Evolutionary conservation across 2,888 invertebrate species (phyloP).

Genomic region (Acanthococcus lagerstroemiae): DNA sequence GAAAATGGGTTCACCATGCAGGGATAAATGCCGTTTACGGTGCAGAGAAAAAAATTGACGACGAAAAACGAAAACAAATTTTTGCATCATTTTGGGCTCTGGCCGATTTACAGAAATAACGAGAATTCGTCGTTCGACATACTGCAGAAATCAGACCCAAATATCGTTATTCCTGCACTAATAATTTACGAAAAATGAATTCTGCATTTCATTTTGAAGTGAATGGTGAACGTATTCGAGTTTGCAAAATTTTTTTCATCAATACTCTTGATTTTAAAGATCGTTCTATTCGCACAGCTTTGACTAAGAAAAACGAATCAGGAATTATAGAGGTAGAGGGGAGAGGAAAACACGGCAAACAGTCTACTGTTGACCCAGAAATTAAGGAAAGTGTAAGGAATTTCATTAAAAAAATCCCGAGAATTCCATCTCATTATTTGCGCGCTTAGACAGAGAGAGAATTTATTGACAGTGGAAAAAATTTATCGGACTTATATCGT

Average conservation of each 20-base stretch:
- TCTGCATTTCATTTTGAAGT: conserved; percentile 36
- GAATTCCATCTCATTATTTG: conserved; percentile 38
- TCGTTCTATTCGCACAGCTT: conserved; percentile 34
- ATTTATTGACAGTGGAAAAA: conserved; percentile 38
- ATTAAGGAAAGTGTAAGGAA: conserved; percentile 35
- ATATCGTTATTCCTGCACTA: conserved; percentile 35
- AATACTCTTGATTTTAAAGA: conserved; percentile 35
- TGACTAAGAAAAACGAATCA: conserved; percentile 23
- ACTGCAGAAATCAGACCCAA: conserved; percentile 34
- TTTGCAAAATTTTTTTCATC: conserved; percentile 34
- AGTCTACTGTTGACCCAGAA: conserved; percentile 33
- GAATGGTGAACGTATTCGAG: conserved; percentile 33
- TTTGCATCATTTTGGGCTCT: no score
- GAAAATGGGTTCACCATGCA: conserved; percentile 31
- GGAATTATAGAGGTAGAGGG: conserved; percentile 35
- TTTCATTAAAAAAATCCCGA: conserved; percentile 37
- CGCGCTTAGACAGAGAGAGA: conserved; percentile 35
- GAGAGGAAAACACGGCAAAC: conserved; percentile 38
- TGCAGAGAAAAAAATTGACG: conserved; percentile 34
- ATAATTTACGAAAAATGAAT: conserved; percentile 35
- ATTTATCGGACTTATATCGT: conserved; percentile 36
- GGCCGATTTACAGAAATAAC: conserved; percentile 35
- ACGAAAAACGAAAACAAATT: no score
- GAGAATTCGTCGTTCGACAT: conserved; percentile 34
- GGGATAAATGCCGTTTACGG: conserved; percentile 36